Percentiles rank a stretch among this genome's conserved stretches.
These are phyloP conservation scores for Mystacornis crossleyi DNA, from an alignment of 2,113 vertebrate genomes.

Conservation along the genomic window DNA sequence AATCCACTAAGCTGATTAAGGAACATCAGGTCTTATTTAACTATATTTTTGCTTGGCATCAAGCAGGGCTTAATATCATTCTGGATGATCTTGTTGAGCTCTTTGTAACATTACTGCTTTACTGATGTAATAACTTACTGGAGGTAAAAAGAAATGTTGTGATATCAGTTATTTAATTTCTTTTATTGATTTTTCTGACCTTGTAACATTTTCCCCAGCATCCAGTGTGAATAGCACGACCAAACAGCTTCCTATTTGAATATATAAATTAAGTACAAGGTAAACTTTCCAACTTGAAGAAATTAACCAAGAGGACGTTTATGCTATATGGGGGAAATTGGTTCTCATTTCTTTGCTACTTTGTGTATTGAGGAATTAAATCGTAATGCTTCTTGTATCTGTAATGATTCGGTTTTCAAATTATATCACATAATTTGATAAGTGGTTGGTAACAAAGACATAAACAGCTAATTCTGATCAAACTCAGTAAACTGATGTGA, in stretches of 20 bases:
- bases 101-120: neutral
- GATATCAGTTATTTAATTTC: slow-evolving; percentile 13
- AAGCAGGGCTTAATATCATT: neutral
- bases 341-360: neutral
- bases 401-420: neutral
- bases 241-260: neutral
- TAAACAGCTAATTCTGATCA: neutral
- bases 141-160: neutral
- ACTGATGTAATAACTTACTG: neutral
- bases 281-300: neutral
- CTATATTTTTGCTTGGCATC: neutral
- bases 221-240: neutral
- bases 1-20: neutral
- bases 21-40: neutral
- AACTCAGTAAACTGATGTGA: neutral
- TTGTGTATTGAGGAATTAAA: neutral
- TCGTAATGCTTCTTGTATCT: neutral
- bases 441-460: neutral
- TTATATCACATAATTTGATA: neutral
- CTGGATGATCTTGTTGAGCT: neutral
- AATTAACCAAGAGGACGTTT: neutral
- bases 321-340: neutral
- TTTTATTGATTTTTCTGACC: slow-evolving; percentile 39
- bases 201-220: neutral
- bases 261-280: neutral